Conservation (phyloP, 64 coral and sea anemone genomes). For the Actinia tenebrosa region DNA sequence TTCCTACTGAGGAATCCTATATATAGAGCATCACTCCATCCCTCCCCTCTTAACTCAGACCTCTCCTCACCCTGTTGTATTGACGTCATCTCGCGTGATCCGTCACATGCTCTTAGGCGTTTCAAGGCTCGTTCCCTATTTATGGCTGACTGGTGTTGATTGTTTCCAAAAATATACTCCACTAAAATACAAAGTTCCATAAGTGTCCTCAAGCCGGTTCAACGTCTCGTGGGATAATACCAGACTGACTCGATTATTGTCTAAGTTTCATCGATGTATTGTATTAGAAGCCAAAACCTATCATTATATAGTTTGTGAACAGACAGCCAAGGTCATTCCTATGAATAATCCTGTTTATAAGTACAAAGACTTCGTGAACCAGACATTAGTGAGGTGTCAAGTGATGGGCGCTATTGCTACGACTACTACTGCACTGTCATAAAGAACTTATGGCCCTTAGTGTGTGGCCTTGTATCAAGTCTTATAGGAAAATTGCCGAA, state of each 20-base stretch:
- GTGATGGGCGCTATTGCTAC: neutral
- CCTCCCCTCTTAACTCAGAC: too few relatives aligned
- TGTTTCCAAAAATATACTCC: neutral
- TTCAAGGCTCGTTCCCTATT: conserved; percentile 1
- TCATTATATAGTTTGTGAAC: too few relatives aligned
- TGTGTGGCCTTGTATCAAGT: neutral
- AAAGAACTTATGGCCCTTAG: neutral
- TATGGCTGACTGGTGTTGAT: too few relatives aligned
- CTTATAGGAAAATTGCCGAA: too few relatives aligned
- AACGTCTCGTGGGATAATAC: too few relatives aligned
- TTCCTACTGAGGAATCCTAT: too few relatives aligned
- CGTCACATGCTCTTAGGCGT: neutral
- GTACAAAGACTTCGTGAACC: neutral
- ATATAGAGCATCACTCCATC: too few relatives aligned
- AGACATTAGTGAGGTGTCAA: neutral
- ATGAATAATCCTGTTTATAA: neutral
- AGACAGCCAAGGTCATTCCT: neutral
- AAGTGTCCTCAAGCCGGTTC: too few relatives aligned
- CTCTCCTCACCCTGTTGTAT: neutral
- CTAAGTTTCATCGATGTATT: too few relatives aligned
- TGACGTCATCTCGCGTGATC: neutral
- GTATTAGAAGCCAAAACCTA: too few relatives aligned
- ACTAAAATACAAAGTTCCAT: neutral
- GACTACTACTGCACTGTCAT: too few relatives aligned
- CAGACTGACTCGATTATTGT: too few relatives aligned